Evolutionary conservation across 2,888 invertebrate species (phyloP).

Genomic region (Eutolmus rufibarbis): DNA sequence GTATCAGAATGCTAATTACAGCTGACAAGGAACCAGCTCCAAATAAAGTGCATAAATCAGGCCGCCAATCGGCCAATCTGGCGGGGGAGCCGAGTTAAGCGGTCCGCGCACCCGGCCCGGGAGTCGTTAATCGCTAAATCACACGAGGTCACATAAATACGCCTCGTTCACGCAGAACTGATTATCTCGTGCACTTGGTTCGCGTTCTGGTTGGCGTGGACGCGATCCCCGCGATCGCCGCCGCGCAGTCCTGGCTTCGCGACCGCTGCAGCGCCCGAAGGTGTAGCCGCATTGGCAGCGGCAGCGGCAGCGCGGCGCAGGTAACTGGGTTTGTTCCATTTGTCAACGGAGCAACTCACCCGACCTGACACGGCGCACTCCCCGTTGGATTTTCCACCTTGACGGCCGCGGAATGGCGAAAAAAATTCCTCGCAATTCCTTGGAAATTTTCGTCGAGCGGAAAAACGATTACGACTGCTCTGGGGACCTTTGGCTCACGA

Average conservation of each 20-base stretch:
- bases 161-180: conserved; percentile 37
- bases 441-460: conserved; percentile 4
- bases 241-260: background rate
- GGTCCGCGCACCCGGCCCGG: background rate
- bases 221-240: background rate
- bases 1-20: conserved; percentile 16
- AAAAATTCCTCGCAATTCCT: background rate
- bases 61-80: background rate
- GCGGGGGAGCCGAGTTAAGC: background rate
- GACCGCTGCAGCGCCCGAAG: background rate
- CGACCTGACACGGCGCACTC: conserved; percentile 34
- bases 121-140: conserved; percentile 27
- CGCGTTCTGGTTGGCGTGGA: background rate
- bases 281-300: background rate
- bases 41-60: conserved; percentile 23
- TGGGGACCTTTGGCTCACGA: conserved; percentile 27
- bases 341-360: conserved; percentile 5
- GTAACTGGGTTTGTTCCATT: conserved; percentile 3
- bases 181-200: conserved; percentile 33
- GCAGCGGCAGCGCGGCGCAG: background rate
- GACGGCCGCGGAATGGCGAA: background rate
- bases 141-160: conserved; percentile 37
- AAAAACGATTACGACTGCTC: conserved; percentile 6
- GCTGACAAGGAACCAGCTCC: conserved; percentile 15
- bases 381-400: conserved; percentile 3